phyloP scores from a whole-genome alignment of 2,113 vertebrate genomes.

The Ahaetulla prasina region DNA sequence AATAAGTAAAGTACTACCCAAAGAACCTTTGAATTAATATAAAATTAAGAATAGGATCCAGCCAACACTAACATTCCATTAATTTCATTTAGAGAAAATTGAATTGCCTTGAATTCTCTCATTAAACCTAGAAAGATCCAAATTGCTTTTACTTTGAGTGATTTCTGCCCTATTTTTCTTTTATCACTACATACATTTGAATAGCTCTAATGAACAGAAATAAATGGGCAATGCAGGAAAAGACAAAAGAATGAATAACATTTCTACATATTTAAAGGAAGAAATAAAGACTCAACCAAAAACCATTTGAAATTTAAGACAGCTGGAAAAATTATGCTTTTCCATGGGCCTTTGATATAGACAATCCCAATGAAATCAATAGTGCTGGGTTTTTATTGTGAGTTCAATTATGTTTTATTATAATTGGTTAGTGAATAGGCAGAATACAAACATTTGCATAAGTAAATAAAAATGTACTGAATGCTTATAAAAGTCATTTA shows the following conservation, averaged over 20 bases:
- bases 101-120: background rate
- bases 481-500: background rate
- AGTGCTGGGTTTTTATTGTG: background rate
- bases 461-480: background rate
- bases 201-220: conserved; percentile 8
- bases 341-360: background rate
- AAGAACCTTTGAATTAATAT: background rate
- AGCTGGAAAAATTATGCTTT: background rate
- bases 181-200: conserved; percentile 15
- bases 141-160: background rate
- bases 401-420: background rate
- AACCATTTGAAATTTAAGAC: background rate
- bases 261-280: background rate
- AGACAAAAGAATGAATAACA: fast-evolving
- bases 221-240: conserved; percentile 13
- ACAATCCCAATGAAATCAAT: background rate
- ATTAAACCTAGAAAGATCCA: background rate
- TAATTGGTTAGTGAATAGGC: background rate
- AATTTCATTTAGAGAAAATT: conserved; percentile 12
- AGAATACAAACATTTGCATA: background rate
- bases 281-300: background rate
- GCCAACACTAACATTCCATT: background rate
- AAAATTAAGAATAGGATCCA: conserved; percentile 7
- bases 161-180: conserved; percentile 16
- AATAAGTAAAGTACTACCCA: background rate